phyloP scores from a whole-genome alignment of 1,140 invertebrate species.

The Adoxophyes honmai region DNA sequence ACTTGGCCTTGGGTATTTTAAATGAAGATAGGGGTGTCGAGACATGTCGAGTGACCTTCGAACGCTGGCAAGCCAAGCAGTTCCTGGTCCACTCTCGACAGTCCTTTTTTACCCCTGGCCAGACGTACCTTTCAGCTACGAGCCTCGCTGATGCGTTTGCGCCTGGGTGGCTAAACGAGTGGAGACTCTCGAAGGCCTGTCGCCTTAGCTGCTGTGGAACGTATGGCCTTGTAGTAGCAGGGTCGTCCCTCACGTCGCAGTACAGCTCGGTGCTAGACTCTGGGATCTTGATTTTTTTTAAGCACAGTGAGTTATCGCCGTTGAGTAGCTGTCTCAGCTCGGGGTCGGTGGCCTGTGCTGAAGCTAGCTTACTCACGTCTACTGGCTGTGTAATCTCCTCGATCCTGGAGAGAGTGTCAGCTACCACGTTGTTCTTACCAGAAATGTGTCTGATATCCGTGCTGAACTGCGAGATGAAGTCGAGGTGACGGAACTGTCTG shows the following conservation, averaged over 20 bases:
- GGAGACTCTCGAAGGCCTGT: neutral
- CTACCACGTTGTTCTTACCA: slow-evolving; percentile 38
- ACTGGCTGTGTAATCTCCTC: slow-evolving; percentile 18
- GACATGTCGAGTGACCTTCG: slow-evolving; percentile 17
- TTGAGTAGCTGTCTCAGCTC: neutral
- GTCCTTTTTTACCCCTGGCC: neutral
- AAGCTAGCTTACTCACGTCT: slow-evolving; percentile 22
- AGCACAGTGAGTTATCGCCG: neutral
- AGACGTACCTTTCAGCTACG: neutral
- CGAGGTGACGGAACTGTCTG: slow-evolving; percentile 35
- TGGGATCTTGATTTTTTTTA: neutral
- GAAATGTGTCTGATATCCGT: slow-evolving; percentile 44
- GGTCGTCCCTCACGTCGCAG: neutral
- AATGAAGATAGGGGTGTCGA: slow-evolving; percentile 15
- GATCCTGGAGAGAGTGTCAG: slow-evolving; percentile 37
- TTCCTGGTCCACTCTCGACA: neutral
- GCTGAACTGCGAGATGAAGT: slow-evolving; percentile 48
- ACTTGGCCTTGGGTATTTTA: neutral
- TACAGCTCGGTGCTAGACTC: neutral
- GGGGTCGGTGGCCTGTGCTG: slow-evolving; percentile 21
- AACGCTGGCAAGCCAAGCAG: neutral
- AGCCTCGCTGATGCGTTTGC: neutral
- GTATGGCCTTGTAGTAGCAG: neutral
- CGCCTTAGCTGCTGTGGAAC: neutral
- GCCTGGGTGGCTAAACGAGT: neutral